Percentiles rank a stretch among this genome's conserved stretches.
Evolutionary conservation across 2,888 invertebrate species (phyloP).

Genomic region (Arrhopalites spinosus): DNA sequence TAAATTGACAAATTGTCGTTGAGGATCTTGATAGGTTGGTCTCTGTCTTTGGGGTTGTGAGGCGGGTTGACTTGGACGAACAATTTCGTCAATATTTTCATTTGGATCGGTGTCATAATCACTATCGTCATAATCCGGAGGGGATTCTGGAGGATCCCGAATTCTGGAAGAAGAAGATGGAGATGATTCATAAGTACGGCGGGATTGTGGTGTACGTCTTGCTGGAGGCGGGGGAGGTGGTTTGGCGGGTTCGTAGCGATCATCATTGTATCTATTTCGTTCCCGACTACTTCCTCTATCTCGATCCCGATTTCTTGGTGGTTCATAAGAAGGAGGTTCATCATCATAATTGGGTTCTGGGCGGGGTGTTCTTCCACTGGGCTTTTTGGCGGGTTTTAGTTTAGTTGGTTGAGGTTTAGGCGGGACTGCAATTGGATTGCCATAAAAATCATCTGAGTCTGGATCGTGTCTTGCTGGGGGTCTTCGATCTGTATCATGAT

Average conservation of each 20-base stretch:
- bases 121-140: not conserved
- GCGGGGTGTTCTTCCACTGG: not conserved
- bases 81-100: constrained; percentile 26
- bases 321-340: not conserved
- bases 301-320: not conserved
- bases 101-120: constrained; percentile 30
- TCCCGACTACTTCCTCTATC: constrained; percentile 4
- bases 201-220: not conserved
- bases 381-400: not conserved
- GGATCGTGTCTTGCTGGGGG: constrained; percentile 47
- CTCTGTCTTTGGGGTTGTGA: not conserved
- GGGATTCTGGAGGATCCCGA: not conserved
- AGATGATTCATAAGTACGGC: not conserved
- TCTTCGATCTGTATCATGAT: constrained; percentile 6
- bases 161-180: not conserved
- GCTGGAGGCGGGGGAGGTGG: constrained; percentile 8
- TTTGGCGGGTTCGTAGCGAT: constrained; percentile 5
- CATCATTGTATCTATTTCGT: not conserved
- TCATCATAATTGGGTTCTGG: not conserved
- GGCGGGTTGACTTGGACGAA: not conserved
- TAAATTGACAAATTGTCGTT: constrained; percentile 10
- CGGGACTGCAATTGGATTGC: constrained; percentile 39
- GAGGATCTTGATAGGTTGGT: not conserved
- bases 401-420: constrained; percentile 15
- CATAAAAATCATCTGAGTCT: constrained; percentile 50